Evolutionary conservation across 2,888 invertebrate genomes (phyloP).

Genomic region (Synanthedon myopaeformis): DNA sequence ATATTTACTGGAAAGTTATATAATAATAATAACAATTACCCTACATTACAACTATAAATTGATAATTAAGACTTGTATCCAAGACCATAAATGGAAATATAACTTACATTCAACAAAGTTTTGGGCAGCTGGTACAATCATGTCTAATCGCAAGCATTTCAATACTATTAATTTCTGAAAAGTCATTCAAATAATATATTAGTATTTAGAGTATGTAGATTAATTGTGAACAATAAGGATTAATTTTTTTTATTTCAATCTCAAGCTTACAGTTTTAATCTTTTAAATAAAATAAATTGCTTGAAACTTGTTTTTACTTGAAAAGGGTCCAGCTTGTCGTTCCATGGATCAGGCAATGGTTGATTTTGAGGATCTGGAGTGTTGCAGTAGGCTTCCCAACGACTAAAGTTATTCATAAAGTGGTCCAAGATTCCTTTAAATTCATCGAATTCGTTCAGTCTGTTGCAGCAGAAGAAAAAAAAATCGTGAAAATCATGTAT

Average conservation of each 20-base stretch:
- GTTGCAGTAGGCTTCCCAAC: slow-evolving; percentile 84
- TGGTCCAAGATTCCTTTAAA: slow-evolving; percentile 76
- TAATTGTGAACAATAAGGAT: too few relatives aligned
- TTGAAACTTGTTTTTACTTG: slow-evolving; percentile 35
- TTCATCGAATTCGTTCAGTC: slow-evolving; percentile 50
- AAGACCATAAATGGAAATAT: background rate
- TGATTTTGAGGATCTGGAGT: slow-evolving; percentile 78
- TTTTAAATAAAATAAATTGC: background rate
- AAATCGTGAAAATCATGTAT: too few relatives aligned
- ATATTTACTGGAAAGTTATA: slow-evolving; percentile 66
- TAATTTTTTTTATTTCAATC: background rate
- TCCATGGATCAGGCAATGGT: slow-evolving; percentile 78
- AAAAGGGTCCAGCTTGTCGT: slow-evolving; percentile 72
- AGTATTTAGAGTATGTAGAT: background rate
- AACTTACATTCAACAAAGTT: slow-evolving; percentile 73
- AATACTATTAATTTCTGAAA: slow-evolving; percentile 80
- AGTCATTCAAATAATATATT: background rate
- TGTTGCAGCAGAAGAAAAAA: slow-evolving; percentile 12
- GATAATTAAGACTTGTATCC: too few relatives aligned
- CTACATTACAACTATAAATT: too few relatives aligned
- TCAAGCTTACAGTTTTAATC: too few relatives aligned
- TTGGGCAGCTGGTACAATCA: slow-evolving; percentile 84
- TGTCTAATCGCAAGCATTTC: slow-evolving; percentile 87
- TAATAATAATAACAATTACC: too few relatives aligned
- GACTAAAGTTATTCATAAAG: slow-evolving; percentile 62